Evolutionary conservation across 2,888 invertebrate genomes (phyloP).

Genomic region (Stegana nigrithorax): DNA sequence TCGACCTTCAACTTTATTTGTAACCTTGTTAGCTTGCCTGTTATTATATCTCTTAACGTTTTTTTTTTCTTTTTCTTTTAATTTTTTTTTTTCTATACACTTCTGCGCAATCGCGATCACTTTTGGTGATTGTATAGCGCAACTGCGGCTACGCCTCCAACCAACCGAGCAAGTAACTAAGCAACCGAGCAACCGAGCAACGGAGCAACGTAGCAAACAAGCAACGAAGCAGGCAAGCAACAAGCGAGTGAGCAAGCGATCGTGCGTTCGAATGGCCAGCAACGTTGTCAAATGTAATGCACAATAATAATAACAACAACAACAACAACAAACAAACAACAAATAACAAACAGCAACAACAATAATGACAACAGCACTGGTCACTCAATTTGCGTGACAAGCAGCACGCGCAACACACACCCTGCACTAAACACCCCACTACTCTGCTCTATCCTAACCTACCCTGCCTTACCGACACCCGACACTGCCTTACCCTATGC

Average conservation of each 20-base stretch:
- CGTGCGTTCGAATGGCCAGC: no score
- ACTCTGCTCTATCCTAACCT: not conserved
- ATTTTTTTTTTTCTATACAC: constrained; percentile 26
- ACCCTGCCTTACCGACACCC: not conserved
- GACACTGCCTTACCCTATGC: not conserved
- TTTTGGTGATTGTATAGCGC: constrained; percentile 47
- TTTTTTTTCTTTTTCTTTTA: constrained; percentile 20
- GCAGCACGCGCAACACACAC: not conserved
- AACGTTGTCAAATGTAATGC: not conserved
- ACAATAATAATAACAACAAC: not conserved
- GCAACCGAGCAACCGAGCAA: not conserved
- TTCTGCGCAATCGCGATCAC: constrained; percentile 56
- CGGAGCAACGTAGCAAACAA: not conserved
- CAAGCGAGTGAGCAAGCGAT: no score
- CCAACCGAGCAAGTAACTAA: constrained; percentile 28
- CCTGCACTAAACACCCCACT: not conserved
- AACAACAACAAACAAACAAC: not conserved
- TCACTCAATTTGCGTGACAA: constrained; percentile 14
- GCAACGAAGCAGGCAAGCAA: not conserved
- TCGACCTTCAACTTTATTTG: constrained; percentile 55
- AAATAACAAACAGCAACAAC: no score
- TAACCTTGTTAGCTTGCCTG: constrained; percentile 54
- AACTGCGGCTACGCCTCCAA: constrained; percentile 52
- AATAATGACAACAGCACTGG: not conserved
- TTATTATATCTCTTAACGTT: constrained; percentile 25